Conservation (phyloP, 2,113 vertebrate genomes). For the Pelusios castaneus region DNA sequence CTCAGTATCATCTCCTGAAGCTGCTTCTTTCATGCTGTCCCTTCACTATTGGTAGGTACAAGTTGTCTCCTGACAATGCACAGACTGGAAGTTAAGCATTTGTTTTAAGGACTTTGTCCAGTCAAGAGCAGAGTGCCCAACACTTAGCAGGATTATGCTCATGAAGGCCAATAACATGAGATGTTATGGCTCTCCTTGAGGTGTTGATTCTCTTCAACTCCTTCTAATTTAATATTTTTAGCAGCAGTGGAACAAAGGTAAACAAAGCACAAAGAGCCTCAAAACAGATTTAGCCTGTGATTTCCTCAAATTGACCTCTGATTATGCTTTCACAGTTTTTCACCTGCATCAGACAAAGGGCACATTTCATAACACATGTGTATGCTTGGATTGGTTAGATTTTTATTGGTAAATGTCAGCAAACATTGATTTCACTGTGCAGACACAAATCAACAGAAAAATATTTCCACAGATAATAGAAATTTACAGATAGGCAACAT, state of each 20-base stretch:
- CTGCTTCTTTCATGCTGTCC: no score
- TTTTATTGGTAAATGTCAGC: not conserved
- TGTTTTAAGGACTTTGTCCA: not conserved
- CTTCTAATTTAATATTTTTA: not conserved
- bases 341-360: accelerated
- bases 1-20: no score
- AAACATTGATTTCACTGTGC: not conserved
- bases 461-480: not conserved
- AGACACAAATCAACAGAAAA: not conserved
- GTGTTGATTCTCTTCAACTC: not conserved
- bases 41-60: no score
- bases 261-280: not conserved
- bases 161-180: not conserved
- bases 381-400: not conserved
- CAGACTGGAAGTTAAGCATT: not conserved
- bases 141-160: not conserved
- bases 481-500: not conserved
- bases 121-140: not conserved
- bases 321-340: not conserved
- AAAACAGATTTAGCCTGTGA: not conserved
- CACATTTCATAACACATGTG: not conserved
- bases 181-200: not conserved
- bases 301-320: not conserved
- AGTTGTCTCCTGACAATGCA: not conserved
- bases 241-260: not conserved